phyloP scores from a whole-genome alignment of 2,113 vertebrate species.

The Scytalopus superciliaris region DNA sequence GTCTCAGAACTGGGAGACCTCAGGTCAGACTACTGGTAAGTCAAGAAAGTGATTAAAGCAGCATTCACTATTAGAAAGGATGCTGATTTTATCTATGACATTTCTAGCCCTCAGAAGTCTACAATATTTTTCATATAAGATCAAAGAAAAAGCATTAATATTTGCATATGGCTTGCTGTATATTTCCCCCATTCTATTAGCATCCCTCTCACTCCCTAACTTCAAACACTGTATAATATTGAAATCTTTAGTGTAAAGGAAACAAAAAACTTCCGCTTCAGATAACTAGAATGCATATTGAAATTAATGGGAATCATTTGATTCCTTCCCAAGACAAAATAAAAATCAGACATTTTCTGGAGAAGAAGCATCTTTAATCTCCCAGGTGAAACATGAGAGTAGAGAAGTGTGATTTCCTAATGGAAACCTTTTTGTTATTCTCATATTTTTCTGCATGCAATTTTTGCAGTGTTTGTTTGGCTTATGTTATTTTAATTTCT shows the following conservation, averaged over 20 bases:
- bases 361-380: conserved; percentile 12
- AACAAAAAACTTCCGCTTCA: conserved; percentile 26
- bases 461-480: conserved; percentile 32
- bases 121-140: conserved; percentile 57
- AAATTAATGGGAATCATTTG: conserved; percentile 47
- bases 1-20: conserved; percentile 60
- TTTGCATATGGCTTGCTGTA: conserved; percentile 39
- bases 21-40: conserved; percentile 58
- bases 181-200: neutral
- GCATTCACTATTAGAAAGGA: conserved; percentile 1
- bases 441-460: conserved; percentile 22
- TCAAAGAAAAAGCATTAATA: conserved; percentile 61
- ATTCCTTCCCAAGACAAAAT: conserved; percentile 32
- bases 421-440: conserved; percentile 2
- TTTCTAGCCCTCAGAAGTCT: conserved; percentile 53
- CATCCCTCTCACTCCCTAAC: neutral
- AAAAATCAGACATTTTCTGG: conserved; percentile 38
- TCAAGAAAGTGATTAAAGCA: conserved; percentile 66
- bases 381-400: neutral
- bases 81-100: conserved; percentile 63
- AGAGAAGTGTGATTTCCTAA: neutral
- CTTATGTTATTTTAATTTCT: conserved; percentile 30
- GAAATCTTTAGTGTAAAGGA: conserved; percentile 41
- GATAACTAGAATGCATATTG: conserved; percentile 27
- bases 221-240: conserved; percentile 33